Base-by-base conservation (phyloP, 1,140 invertebrate genomes). In the Neoseiulus cucumeris region DNA sequence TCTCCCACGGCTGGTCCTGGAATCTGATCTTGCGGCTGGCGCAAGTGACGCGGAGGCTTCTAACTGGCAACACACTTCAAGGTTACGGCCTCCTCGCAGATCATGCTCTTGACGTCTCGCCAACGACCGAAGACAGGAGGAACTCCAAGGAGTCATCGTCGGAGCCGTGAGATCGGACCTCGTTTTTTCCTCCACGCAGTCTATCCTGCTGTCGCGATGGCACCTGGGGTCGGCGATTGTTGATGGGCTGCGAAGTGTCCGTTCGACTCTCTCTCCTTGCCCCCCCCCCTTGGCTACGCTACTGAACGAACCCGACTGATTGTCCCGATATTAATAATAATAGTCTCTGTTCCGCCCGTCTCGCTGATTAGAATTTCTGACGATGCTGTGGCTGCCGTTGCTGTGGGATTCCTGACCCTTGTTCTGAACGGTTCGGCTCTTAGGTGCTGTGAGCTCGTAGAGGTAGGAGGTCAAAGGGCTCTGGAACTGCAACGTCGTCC, bases 91-190 rank as follows among this genome's bases (percentile, higher is more conserved):
- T 25, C 14, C 4, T 47, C 18, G 9, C 51, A 18, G 25, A 59
- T 59, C 51, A 59, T 59, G 51, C 14, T 33, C 51, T 59, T 59
- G 1, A 59, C 22, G 33, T 59, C 51, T 6, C 33, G 22, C 51
- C 51, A 17, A 59, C 25, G 1, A 25, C 6, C 22, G 51, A 59
- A 2, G 51, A 20, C 2, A 25, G 25, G 9, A 59, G 51, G 22
- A 59, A 59, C 51, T 59, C 51, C 25, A 59, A 20, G 9, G 51
- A 33, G 9, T 59, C 51, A 1, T 59, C 51, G 51, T 59, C 51
- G 1, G 51, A 59, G 17, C n/a, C 25, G 22, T 25, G 14, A 17
- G 25, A 17, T 20, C 25, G 22, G 14, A 17, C 14, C 51, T n/a
- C 22, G 14, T 0, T 25, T 9, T 39, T 39, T 39, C 33, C 33